phyloP scores from a whole-genome alignment of 2,113 vertebrate genomes.

The Colinus virginianus region DNA sequence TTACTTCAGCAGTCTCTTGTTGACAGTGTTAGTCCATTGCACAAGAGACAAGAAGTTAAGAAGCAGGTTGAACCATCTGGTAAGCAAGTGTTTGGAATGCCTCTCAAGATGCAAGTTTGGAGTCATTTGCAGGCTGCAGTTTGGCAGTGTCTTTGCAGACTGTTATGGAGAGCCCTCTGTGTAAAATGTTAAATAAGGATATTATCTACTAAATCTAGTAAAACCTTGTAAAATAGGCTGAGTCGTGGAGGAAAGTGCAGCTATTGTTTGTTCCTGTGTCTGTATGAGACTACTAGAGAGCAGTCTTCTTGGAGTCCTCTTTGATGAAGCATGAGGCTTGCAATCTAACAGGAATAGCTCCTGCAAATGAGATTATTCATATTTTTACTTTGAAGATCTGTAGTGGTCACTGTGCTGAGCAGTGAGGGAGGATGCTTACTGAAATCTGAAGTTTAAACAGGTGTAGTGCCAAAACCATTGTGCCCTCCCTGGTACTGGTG shows the following conservation, averaged over 20 bases:
- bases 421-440: neutral
- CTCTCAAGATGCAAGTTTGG: neutral
- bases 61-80: fast-evolving
- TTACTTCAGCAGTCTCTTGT: neutral
- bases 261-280: neutral
- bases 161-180: neutral
- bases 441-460: neutral
- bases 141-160: neutral
- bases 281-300: neutral
- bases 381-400: neutral
- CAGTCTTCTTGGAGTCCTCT: neutral
- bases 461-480: neutral
- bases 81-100: neutral
- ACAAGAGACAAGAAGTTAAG: neutral
- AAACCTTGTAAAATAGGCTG: neutral
- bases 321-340: neutral
- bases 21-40: neutral
- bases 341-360: neutral
- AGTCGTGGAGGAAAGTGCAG: neutral
- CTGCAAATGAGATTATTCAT: neutral
- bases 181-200: neutral
- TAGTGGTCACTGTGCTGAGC: neutral
- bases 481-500: neutral
- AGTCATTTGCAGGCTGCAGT: neutral
- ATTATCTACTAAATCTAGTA: neutral